Conservation (phyloP, 2,888 invertebrate genomes). For the Oxycera nigricornis region DNA sequence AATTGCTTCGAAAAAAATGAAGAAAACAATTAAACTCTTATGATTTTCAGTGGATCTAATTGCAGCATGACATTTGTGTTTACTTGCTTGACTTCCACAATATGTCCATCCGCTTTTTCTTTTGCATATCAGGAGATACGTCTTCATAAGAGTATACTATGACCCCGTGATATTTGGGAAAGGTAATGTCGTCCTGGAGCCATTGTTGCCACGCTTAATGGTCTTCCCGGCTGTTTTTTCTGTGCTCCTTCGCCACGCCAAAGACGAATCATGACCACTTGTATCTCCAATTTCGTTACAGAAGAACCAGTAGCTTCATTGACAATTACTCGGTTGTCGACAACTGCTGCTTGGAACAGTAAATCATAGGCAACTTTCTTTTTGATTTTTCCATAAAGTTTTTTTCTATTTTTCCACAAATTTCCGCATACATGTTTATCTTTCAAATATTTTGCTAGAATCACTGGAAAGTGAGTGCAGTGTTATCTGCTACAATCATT, state of each 20-base stretch:
- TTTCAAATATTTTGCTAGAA: too few relatives aligned
- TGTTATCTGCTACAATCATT: neutral
- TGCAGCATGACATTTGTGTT: too few relatives aligned
- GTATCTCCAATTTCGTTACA: neutral
- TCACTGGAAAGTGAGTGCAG: too few relatives aligned
- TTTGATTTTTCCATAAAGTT: neutral
- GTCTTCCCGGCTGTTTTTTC: neutral
- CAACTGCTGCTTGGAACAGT: neutral
- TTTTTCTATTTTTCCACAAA: neutral
- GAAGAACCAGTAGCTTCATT: neutral
- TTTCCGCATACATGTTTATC: neutral
- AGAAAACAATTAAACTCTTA: too few relatives aligned
- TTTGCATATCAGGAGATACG: too few relatives aligned
- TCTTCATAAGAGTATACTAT: neutral
- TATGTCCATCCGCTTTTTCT: too few relatives aligned
- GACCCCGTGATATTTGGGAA: neutral
- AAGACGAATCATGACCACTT: neutral
- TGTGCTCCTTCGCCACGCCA: neutral
- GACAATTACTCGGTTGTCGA: neutral
- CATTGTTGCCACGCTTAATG: neutral
- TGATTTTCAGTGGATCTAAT: too few relatives aligned
- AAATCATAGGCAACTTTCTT: neutral
- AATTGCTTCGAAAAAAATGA: too few relatives aligned
- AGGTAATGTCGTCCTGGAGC: neutral
- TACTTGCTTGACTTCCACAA: too few relatives aligned